Base-by-base conservation (phyloP, 2,888 invertebrate genomes). In the Sialis lutaria region DNA sequence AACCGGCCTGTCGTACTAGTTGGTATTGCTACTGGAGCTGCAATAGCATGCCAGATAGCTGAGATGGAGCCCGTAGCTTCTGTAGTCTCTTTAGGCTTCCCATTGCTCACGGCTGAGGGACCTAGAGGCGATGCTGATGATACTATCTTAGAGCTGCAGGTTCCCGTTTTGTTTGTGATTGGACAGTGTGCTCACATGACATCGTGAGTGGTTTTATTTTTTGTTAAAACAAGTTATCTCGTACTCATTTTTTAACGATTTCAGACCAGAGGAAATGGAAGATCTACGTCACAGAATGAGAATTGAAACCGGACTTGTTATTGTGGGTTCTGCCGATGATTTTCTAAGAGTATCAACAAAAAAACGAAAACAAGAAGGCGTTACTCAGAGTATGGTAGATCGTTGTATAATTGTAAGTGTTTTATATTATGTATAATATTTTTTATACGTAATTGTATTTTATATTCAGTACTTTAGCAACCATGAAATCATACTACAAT, bases 271-370 rank as follows among this genome's bases (percentile, higher is more conserved):
- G 57, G 83, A 84, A 60, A 69, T 89, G 56, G 87, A 88, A 61
- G 79, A 81, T 47, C 60, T 87, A 37, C 68, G 88, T 5, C 82
- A 82, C 57, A 74, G 76, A 51, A 79, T 89, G 77, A 69, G 78
- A 52, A 79, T 82, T 0, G 82, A 85, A 58, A 82, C 83, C 4
- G 77, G 81, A 45, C 63, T 88, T 34, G 71, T 88, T 34, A 74
- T 89, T 9, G 80, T 89, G 10, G 87, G 87, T 22, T 79, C 82
- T 35, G 85, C 83, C 1, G 86, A 88, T 63, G 82, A 85, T 60
- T 69, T 76, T 46, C 64, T 89, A 12, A 67, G 84, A 39, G 72
- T 89, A 50, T 74, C 73, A 6, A 77, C 79, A 50, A 71, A 73
- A 44, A 83, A 82, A 58, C 76, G 81, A 51, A 72, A 77, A 54